Conservation (phyloP, 1,140 invertebrate genomes). For the Drosophila baimaii region DNA sequence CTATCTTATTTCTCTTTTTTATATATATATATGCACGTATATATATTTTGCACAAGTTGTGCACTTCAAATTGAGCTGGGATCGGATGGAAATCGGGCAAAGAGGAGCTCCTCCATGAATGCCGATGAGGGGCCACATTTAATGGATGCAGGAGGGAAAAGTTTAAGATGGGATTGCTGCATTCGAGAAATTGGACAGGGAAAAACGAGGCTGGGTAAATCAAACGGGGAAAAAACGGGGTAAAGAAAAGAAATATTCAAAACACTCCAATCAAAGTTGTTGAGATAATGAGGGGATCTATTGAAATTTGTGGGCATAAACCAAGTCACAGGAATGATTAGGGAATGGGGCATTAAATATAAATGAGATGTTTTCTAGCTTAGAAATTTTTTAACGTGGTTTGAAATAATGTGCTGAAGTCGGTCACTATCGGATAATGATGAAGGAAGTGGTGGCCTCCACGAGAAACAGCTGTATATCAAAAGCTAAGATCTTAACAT, state of each 20-base stretch:
- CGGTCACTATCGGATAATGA: not conserved
- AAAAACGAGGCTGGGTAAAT: slow-evolving; percentile 16
- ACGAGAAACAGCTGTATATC: not conserved
- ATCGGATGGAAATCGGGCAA: slow-evolving; percentile 12
- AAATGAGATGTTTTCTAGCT: not conserved
- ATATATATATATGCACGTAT: not conserved
- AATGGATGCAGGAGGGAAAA: slow-evolving; percentile 45
- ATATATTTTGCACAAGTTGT: slow-evolving; percentile 49
- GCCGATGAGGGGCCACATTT: slow-evolving; percentile 33
- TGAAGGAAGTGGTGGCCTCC: not conserved
- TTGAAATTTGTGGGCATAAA: slow-evolving; percentile 3
- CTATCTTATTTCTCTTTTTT: slow-evolving; percentile 1
- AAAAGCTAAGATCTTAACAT: too few species aligned
- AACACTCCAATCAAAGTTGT: slow-evolving; percentile 31
- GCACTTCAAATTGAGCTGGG: slow-evolving; percentile 42
- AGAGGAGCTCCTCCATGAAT: slow-evolving; percentile 2
- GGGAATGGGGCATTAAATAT: not conserved
- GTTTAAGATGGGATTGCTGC: slow-evolving; percentile 61
- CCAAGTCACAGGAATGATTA: not conserved
- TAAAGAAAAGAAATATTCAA: slow-evolving; percentile 10
- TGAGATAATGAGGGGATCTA: slow-evolving; percentile 41
- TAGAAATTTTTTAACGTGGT: not conserved
- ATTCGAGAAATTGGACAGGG: slow-evolving; percentile 20
- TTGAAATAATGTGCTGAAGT: not conserved
- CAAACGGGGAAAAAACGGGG: slow-evolving; percentile 15